phyloP scores from a whole-genome alignment of 2,797 vertebrate species.

The Enteromius radiatus region DNA sequence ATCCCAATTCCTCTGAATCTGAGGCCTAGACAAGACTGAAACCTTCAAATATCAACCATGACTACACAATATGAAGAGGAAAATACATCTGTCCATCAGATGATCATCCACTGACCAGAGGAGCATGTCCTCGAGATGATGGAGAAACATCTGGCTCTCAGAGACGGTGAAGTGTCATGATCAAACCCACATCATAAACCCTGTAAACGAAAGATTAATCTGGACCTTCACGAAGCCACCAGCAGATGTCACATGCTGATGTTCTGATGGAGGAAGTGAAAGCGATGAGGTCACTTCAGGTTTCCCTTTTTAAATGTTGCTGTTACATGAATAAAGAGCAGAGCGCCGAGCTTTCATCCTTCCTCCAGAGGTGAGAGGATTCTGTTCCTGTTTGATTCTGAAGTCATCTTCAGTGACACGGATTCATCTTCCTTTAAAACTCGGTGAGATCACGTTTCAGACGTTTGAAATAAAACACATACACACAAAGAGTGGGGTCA shows the following conservation, averaged over 20 bases:
- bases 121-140: neutral
- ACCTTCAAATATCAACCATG: neutral
- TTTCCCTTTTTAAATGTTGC: conserved; percentile 9
- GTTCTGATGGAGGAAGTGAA: conserved; percentile 26
- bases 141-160: neutral
- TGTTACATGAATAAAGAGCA: neutral
- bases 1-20: neutral
- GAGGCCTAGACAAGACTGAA: neutral
- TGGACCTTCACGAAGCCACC: neutral
- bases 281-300: neutral
- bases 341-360: neutral
- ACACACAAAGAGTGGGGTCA: neutral
- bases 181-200: neutral
- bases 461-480: neutral
- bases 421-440: neutral
- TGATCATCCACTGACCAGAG: neutral
- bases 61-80: neutral
- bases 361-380: neutral
- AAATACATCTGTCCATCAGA: neutral
- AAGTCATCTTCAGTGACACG: neutral
- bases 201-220: too few species aligned
- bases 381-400: neutral
- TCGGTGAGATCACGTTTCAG: neutral
- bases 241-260: neutral
- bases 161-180: neutral